Evolutionary conservation across 2,113 vertebrate species (phyloP), one percentile per base, ranked within the genome.

Genomic region (Apeltes quadracus): DNA sequence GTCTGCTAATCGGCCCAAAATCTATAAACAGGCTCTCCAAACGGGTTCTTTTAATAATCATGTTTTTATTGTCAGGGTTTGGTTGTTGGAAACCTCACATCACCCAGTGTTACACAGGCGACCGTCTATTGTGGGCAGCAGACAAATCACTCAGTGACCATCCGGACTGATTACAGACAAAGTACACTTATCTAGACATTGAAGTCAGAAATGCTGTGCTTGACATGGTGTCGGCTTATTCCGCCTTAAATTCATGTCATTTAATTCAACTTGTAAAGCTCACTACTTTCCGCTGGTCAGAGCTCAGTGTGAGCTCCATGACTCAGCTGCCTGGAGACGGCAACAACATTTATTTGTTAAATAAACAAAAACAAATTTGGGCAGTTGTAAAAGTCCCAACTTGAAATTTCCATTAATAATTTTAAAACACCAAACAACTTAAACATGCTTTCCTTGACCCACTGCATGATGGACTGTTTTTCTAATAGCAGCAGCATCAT

Each of bases 21-120:
- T 8, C 7, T 20, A 44, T 6, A 44, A 18, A 44, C 16, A 44
- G 16, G 18, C 6, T 7, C 16, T 20, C 16, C 43, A 44, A 50
- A 10, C 46, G 11, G 20, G 9, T 22, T 64, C 12, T 25, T n/a
- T 62, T 64, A 8, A 12, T 59, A 22, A 44, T 72, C 46, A 72
- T 54, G 46, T 23, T 51, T 79, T 79, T 69, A 79, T 57, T 69
- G 1, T 56, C 57, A 57, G 63, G 27, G 15, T 67, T 54, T 39
- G 58, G 59, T 15, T 51, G 63, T 38, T 23, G 57, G 61, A 63
- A 61, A 56, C 62, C 20, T 57, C 29, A 50, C 48, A 36, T 4
- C 2, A 48, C 61, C 56, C 7, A 48, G 36, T 6, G 55, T 63
- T 43, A 50, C 50, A 56, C 34, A 13, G 41, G 9, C 9, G 32